phyloP scores from a whole-genome alignment of 2,797 vertebrate genomes.

The Hydrolagus colliei region DNA sequence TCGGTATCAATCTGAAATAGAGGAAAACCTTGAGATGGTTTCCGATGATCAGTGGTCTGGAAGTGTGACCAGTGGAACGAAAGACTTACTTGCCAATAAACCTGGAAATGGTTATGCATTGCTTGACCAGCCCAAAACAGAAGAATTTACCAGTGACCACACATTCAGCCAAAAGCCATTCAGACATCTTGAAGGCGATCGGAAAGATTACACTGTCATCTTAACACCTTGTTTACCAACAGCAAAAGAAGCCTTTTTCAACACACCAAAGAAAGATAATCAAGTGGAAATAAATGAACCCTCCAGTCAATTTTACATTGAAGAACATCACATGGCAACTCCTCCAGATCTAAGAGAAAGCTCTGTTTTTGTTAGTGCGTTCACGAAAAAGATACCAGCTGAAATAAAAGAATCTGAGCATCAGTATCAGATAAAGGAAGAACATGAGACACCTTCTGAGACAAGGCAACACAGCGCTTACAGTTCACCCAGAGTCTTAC shows the following conservation, averaged over 20 bases:
- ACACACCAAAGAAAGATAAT: not conserved
- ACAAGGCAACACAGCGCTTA: not conserved
- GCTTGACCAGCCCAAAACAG: not conserved
- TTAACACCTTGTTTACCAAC: not conserved
- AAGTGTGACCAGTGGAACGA: not conserved
- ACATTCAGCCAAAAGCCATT: not conserved
- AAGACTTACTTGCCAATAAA: not conserved
- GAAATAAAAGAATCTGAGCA: not conserved
- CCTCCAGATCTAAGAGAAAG: too few relatives aligned
- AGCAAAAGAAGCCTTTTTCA: not conserved
- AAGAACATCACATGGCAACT: not conserved
- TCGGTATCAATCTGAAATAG: not conserved
- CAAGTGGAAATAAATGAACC: not conserved
- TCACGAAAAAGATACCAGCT: not conserved
- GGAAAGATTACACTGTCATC: not conserved
- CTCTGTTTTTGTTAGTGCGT: too few relatives aligned
- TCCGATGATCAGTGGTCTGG: not conserved
- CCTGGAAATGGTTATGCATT: not conserved
- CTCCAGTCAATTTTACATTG: not conserved
- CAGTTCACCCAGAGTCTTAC: not conserved
- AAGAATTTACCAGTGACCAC: not conserved
- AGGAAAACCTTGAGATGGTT: not conserved
- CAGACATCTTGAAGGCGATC: not conserved
- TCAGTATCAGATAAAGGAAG: not conserved
- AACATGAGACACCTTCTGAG: not conserved